phyloP scores from a whole-genome alignment of 2,113 vertebrate species.

The Sialia sialis region DNA sequence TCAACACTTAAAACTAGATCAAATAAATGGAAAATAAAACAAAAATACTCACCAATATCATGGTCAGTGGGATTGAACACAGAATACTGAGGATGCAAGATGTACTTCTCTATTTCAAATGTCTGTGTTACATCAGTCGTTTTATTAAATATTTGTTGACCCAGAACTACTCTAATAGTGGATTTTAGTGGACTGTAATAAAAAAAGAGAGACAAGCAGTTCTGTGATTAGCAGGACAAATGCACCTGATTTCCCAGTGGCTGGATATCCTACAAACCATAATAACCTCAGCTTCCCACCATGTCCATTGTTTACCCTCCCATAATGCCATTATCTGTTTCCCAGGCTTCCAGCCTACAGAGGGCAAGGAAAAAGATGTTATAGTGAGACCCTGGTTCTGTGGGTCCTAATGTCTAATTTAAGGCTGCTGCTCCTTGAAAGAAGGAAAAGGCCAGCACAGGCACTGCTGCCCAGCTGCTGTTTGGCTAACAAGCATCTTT shows the following conservation, averaged over 20 bases:
- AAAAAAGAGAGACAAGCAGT: neutral
- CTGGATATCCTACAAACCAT: neutral
- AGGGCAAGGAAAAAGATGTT: neutral
- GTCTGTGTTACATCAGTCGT: conserved; percentile 79
- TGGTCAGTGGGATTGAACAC: conserved; percentile 84
- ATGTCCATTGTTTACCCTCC: neutral
- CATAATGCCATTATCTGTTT: neutral
- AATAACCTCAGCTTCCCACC: neutral
- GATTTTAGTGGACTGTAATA: conserved; percentile 77
- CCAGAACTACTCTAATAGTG: conserved; percentile 84
- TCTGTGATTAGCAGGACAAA: neutral
- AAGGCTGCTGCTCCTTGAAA: neutral
- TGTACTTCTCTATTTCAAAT: conserved; percentile 82
- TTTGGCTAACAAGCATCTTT: neutral
- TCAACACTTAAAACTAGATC: neutral
- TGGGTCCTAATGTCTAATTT: neutral
- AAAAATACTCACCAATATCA: conserved; percentile 85
- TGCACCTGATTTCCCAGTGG: neutral
- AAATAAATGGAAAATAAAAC: neutral
- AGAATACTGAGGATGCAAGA: conserved; percentile 80
- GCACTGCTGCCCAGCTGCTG: neutral
- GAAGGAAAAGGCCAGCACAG: neutral
- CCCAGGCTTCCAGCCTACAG: neutral
- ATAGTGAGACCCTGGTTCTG: neutral
- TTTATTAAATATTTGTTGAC: conserved; percentile 89